Base-by-base conservation (phyloP, 2,113 vertebrate genomes). In the Pogonocichla stellata region DNA sequence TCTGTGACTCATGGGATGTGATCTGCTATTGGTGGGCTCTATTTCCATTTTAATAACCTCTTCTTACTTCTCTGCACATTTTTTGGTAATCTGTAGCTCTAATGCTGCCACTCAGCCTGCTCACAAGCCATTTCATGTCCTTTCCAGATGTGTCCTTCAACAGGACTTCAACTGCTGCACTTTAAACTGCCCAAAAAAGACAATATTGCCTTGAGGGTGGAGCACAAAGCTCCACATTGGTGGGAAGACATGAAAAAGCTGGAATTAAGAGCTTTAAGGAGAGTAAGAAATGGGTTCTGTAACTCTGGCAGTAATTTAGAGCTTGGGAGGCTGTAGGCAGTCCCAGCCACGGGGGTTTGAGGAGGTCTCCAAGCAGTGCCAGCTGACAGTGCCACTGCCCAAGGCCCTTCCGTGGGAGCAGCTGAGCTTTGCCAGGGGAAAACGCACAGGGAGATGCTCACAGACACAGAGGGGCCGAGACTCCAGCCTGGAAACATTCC, bases 341-440 rank as follows among this genome's bases (percentile, higher is more conserved):
- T 36, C 23, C 33, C 36, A 64, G 53, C 54, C 38, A 9, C 1
- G 12, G 58, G 45, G 38, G 13, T 33, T n/a, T 56, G 54, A 66
- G 62, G 47, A 83, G 64, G 13, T 67, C 56, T 73, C 47, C 18
- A 3, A 19, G 42, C 58, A 48, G 62, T 15, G 74, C 42, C 64
- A 78, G 51, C 72, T 83, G 50, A 72, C 54, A 80, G 4, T 14
- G 3, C 11, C 16, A 15, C 15, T 25, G 29, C 45, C n/a, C 19
- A 15, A 28, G 2, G 11, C 54, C 29, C 40, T 40, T 43, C 56
- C 5, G 0, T 14, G 80, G 51, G 4, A 80, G 62, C 2, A 0
- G 66, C 60, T 78, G 22, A 13, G 29, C n/a, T 69, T 43, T 36
- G 51, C 45, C 24, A 54, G 74, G 47, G 66, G 8, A 7, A 18